Conservation (phyloP, 1,140 invertebrate species). For the Euwallacea similis region DNA sequence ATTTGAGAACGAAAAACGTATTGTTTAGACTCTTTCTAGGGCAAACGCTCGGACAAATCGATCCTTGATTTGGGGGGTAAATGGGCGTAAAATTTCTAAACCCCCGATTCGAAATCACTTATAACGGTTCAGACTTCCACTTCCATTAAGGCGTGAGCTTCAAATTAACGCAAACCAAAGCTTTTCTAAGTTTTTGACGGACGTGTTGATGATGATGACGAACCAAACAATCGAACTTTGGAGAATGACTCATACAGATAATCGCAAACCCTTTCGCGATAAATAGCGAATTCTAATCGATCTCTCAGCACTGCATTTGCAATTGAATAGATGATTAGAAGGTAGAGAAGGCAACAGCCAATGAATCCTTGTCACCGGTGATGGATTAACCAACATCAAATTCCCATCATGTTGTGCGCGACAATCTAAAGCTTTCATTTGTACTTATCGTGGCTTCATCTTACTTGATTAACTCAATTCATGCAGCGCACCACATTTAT, state of each 20-base stretch:
- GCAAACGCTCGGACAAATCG: too few relatives aligned
- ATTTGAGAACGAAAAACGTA: too few relatives aligned
- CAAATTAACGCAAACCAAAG: too few relatives aligned
- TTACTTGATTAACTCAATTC: slow-evolving; percentile 41
- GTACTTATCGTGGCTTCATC: slow-evolving; percentile 36
- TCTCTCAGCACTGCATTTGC: slow-evolving; percentile 45
- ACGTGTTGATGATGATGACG: background rate
- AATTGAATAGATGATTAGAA: slow-evolving; percentile 48
- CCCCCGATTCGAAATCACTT: too few relatives aligned
- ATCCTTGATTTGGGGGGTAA: too few relatives aligned
- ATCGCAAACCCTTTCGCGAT: slow-evolving; percentile 45
- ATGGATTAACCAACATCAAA: slow-evolving; percentile 45
- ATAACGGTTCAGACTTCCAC: too few relatives aligned
- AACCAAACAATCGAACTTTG: slow-evolving; percentile 13
- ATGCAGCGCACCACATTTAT: slow-evolving; percentile 29
- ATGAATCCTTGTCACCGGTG: slow-evolving; percentile 45
- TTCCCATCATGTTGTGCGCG: slow-evolving; percentile 42
- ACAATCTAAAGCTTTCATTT: slow-evolving; percentile 42
- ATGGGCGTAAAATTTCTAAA: too few relatives aligned
- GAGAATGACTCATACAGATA: slow-evolving; percentile 41
- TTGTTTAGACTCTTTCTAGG: too few relatives aligned
- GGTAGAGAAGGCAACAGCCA: slow-evolving; percentile 38
- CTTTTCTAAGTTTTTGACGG: too few relatives aligned
- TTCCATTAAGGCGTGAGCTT: too few relatives aligned
- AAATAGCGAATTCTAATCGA: slow-evolving; percentile 42